phyloP scores from a whole-genome alignment of 2,888 invertebrate species.

The Chaitophorus viminalis region DNA sequence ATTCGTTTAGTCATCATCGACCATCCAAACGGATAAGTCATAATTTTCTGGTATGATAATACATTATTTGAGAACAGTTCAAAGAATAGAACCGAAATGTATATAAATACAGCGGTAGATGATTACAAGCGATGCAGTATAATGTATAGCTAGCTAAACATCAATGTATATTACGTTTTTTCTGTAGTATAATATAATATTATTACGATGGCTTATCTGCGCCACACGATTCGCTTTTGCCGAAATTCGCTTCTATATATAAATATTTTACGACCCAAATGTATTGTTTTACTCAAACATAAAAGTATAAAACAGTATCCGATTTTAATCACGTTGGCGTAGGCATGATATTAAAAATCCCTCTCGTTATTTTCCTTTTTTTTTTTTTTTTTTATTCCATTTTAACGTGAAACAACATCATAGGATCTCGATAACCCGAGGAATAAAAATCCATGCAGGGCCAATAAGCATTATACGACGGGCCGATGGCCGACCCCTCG shows the following conservation, averaged over 20 bases:
- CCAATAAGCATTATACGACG: conserved; percentile 39
- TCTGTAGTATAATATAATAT: neutral
- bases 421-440: conserved; percentile 15
- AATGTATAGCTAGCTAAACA: too few relatives aligned
- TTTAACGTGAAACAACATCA: conserved; percentile 7
- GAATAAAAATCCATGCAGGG: conserved; percentile 23
- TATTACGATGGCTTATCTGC: neutral
- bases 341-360: neutral
- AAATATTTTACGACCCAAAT: neutral
- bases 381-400: neutral
- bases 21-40: too few relatives aligned
- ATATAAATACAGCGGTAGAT: too few relatives aligned
- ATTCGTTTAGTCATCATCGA: too few relatives aligned
- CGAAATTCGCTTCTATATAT: neutral
- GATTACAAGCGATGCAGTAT: too few relatives aligned
- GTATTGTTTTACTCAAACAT: neutral
- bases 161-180: neutral
- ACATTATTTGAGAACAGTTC: too few relatives aligned
- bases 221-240: neutral
- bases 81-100: too few relatives aligned
- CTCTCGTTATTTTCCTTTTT: neutral
- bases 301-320: neutral
- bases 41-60: too few relatives aligned
- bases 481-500: neutral
- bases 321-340: neutral